A percentile compares a stretch with the other conserved stretches of the same genome.
phyloP scores from a whole-genome alignment of 2,113 vertebrate species.

The Accipiter virgatus region DNA sequence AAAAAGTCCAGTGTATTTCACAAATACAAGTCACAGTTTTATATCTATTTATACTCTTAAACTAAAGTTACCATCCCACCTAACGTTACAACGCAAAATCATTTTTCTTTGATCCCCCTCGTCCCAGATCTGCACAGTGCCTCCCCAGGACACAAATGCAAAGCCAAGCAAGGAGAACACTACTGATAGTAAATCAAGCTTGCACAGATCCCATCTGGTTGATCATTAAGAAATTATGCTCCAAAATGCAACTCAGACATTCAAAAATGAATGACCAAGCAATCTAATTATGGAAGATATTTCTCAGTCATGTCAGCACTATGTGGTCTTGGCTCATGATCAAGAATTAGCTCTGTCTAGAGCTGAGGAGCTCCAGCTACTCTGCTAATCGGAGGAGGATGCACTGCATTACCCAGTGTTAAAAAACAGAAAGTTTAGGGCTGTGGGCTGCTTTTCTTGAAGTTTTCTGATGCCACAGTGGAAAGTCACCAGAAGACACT shows the following conservation, averaged over 20 bases:
- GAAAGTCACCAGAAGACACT: not conserved
- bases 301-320: slow-evolving; percentile 64
- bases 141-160: not conserved
- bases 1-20: not conserved
- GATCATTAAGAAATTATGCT: slow-evolving; percentile 33
- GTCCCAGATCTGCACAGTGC: not conserved
- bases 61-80: not conserved
- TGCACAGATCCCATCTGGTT: slow-evolving; percentile 1
- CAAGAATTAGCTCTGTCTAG: slow-evolving; percentile 62
- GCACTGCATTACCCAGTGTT: not conserved
- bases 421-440: not conserved
- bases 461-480: not conserved
- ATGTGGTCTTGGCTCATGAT: slow-evolving; percentile 50
- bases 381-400: not conserved
- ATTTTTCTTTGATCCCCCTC: not conserved
- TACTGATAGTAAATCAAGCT: not conserved
- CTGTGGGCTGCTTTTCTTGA: not conserved
- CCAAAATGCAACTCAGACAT: slow-evolving; percentile 41
- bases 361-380: slow-evolving; percentile 10
- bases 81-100: not conserved
- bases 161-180: not conserved
- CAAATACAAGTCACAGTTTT: not conserved
- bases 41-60: not conserved
- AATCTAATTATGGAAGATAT: slow-evolving; percentile 66
- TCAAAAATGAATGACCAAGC: slow-evolving; percentile 63